Evolutionary conservation across 2,888 invertebrate species (phyloP), one percentile per base, ranked within the genome.

Genomic region (Hirtodrosophila duncani): DNA sequence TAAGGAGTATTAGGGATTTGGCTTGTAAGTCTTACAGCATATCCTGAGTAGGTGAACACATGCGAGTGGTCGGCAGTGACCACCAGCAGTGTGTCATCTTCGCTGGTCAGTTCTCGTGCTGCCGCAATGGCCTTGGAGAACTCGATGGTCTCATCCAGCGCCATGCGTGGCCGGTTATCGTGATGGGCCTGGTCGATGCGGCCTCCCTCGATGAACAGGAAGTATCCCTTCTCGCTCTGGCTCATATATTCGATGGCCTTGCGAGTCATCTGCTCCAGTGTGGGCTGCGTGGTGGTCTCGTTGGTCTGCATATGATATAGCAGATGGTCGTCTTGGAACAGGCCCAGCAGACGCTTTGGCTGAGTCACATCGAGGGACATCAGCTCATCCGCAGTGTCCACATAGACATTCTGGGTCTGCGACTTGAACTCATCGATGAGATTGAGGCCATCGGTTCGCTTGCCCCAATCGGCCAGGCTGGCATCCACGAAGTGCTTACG

Each of bases 31-130:
- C 79, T 82, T 63, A 86, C 88, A 27, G 92, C 90, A 82, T 95
- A 94, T 0, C 95, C 95, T 16, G 90, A 90, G 45, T 92, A 90
- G 7, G 90, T 89, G 89, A 95, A 91, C 0, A 92, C 91, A 81
- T 95, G 94, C 1, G 93, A 91, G 80, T 95, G 95, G 85, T 95
- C 95, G 0, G 94, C 90, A 0, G 94, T 94, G 8, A 94, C 95
- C 1, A 96, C 89, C 6, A 95, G 89, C 14, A 96, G 87, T 0
- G 96, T 96, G 10, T 96, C 93, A 0, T 91, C 87, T 0, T 86
- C 84, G 58, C 88, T 87, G 0, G 92, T 91, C 84, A 92, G 83
- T 29, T 89, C 85, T 18, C 89, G 62, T 0, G 94, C 92, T 6
- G 88, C 88, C 65, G 90, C 85, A 5, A 94, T 89, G 1, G 96